Evolutionary conservation across 1,140 invertebrate species (phyloP), one percentile per base, ranked within the genome.

Genomic region (Gonioctena quinquepunctata): DNA sequence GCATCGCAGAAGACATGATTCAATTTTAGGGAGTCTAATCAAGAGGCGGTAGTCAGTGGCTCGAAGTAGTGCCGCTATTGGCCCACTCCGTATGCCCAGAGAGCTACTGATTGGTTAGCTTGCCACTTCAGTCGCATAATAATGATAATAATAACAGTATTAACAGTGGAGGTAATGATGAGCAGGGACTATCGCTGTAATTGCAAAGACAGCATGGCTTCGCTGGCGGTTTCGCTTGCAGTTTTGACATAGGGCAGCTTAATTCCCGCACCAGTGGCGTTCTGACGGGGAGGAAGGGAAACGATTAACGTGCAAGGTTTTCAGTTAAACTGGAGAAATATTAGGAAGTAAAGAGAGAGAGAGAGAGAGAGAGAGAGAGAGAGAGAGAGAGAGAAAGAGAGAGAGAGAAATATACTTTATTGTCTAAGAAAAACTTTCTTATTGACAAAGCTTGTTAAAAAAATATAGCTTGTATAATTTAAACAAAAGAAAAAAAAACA

Each of bases 121-220:
- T 26, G 60, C 60, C 19, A 19, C 28, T 19, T 42, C 60, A 28
- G 60, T 62, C 60, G 28, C 60, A 62, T 62, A 62, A 42, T 62
- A 42, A 62, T 42, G 60, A 62, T 62, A 62, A 62, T 62, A 62
- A 62, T 57, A 62, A 62, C 60, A 42, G 60, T 62, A 27, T 42
- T 42, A 42, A 42, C 33, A 42, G 33, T 42, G 1, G 60, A 28
- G 25, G 60, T 62, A 62, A 62, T 62, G 26, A 62, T 62, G 60
- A 62, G 60, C 25, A 33, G 60, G 11, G 25, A 33, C 26, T 62
- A 42, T 62, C 60, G 19, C 27, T 7, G 28, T 62, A 62, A 62
- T 62, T 62, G 25, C 60, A 7, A 28, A 21, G 27, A 3, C 60
- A 62, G 60, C 60, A 62, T 62, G 60, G 60, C 60, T 42, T 27